Evolutionary conservation across 2,797 vertebrate genomes (phyloP).

Genomic region (Jordanella pulchra): DNA sequence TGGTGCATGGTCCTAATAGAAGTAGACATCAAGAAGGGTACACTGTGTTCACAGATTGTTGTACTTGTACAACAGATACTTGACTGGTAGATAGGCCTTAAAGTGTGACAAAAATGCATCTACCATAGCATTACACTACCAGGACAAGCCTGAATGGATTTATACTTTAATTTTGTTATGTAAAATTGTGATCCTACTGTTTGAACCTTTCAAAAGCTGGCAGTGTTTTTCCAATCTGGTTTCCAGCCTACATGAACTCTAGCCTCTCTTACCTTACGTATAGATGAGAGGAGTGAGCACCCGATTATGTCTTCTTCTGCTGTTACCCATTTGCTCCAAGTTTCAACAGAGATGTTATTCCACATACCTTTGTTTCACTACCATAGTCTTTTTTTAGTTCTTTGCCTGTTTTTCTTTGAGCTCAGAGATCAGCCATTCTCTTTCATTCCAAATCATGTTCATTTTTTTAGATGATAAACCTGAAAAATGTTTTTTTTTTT

Average conservation of each 20-base stretch:
- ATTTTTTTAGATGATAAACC: too few species aligned
- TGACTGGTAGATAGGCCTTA: too few species aligned
- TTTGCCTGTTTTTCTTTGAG: too few species aligned
- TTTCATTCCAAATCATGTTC: too few species aligned
- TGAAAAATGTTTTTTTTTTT: not conserved
- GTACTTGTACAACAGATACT: too few species aligned
- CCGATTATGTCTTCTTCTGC: not conserved
- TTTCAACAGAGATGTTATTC: not conserved
- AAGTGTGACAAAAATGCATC: too few species aligned
- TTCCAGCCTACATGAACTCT: not conserved
- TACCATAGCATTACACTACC: too few species aligned
- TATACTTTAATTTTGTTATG: not conserved
- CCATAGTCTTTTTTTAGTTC: not conserved
- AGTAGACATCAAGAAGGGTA: too few species aligned
- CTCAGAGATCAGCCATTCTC: too few species aligned
- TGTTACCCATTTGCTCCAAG: not conserved
- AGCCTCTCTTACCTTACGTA: not conserved
- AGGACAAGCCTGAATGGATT: not conserved
- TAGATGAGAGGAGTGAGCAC: not conserved
- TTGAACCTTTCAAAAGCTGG: not conserved
- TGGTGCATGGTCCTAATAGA: too few species aligned
- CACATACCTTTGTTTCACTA: not conserved
- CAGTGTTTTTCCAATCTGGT: not conserved
- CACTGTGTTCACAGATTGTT: too few species aligned
- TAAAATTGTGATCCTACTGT: not conserved